A percentile compares a stretch with the other conserved stretches of the same genome.
Conservation (phyloP, 1,140 invertebrate species). For the Cydia splendana region DNA sequence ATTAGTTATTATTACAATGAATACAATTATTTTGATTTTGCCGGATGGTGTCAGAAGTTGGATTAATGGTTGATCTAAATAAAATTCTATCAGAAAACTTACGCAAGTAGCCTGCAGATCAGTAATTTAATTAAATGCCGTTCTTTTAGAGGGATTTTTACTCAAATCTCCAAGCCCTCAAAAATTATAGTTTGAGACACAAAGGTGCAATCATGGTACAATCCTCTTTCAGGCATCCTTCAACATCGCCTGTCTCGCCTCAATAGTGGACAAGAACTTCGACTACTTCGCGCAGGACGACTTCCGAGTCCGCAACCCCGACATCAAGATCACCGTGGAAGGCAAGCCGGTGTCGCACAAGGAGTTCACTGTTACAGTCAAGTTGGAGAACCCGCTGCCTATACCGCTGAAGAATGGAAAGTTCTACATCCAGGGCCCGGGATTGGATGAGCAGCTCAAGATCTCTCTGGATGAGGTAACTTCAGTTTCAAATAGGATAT, state of each 20-base stretch:
- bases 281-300: constrained; percentile 95
- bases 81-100: too few species aligned
- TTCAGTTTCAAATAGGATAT: constrained; percentile 8
- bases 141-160: too few species aligned
- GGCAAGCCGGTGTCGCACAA: constrained; percentile 83
- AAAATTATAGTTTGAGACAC: too few species aligned
- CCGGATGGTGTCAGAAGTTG: too few species aligned
- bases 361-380: constrained; percentile 84
- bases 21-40: too few species aligned
- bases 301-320: constrained; percentile 93
- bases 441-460: constrained; percentile 86
- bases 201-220: constrained; percentile 80
- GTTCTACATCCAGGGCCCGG: constrained; percentile 90
- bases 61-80: too few species aligned
- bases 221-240: constrained; percentile 88
- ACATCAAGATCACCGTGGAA: constrained; percentile 88
- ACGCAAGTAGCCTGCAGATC: too few species aligned
- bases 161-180: too few species aligned
- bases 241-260: constrained; percentile 90
- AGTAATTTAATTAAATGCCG: too few species aligned
- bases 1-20: too few species aligned
- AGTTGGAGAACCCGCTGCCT: constrained; percentile 92
- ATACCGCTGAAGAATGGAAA: constrained; percentile 86
- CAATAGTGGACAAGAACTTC: constrained; percentile 90
- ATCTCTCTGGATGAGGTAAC: constrained; percentile 84